Conservation (phyloP, 23 tunicate species). For the Phallusia fumigata region DNA sequence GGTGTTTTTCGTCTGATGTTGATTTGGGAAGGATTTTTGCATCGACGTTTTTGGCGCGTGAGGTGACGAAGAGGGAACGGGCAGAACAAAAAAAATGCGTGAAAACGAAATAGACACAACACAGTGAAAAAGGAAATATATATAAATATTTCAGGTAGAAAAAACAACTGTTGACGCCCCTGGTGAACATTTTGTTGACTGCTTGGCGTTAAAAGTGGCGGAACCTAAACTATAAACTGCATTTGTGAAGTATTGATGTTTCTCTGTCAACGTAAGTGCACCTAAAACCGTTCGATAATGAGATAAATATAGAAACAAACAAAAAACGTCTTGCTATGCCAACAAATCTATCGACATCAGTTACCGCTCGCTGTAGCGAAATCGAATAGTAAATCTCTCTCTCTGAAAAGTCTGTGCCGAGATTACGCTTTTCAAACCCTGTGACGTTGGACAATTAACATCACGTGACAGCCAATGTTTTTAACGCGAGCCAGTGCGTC, state of each 20-base stretch:
- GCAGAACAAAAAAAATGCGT: background rate
- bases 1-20: too few relatives aligned
- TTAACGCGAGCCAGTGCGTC: background rate
- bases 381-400: too few relatives aligned
- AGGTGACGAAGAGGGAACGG: background rate
- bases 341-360: too few relatives aligned
- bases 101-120: background rate
- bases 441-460: background rate
- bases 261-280: too few relatives aligned
- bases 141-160: constrained; percentile 8
- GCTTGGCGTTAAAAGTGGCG: too few relatives aligned
- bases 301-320: too few relatives aligned
- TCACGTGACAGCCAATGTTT: background rate
- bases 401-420: background rate
- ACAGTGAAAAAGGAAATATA: constrained; percentile 6
- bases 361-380: too few relatives aligned
- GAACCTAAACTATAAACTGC: too few relatives aligned
- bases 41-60: constrained; percentile 9
- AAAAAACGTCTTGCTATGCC: too few relatives aligned
- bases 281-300: too few relatives aligned
- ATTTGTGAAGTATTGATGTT: too few relatives aligned
- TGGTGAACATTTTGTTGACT: too few relatives aligned
- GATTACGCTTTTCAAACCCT: background rate
- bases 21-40: background rate
- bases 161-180: background rate